Percentiles rank a stretch among this genome's conserved stretches.
phyloP scores from a whole-genome alignment of 2,888 invertebrate genomes.

The Neuroscelio doddi region DNA sequence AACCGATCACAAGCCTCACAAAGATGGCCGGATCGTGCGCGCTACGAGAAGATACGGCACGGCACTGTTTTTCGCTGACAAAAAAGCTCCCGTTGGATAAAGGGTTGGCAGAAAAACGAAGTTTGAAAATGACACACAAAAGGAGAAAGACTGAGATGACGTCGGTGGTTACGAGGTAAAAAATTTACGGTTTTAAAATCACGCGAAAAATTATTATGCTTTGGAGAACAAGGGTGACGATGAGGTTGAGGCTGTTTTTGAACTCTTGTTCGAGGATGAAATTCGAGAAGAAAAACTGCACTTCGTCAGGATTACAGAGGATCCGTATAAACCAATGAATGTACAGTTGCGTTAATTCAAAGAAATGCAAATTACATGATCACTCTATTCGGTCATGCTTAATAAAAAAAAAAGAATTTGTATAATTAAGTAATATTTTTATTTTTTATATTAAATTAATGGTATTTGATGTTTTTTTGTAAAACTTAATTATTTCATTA shows the following conservation, averaged over 20 bases:
- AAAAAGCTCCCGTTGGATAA: constrained; percentile 16
- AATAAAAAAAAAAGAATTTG: too few relatives aligned
- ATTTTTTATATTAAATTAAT: too few relatives aligned
- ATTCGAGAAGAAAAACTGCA: constrained; percentile 5
- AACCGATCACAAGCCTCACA: constrained; percentile 66
- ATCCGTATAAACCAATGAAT: neutral
- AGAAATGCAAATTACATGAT: too few relatives aligned
- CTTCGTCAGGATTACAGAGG: constrained; percentile 18
- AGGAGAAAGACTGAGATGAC: constrained; percentile 27
- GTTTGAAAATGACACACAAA: neutral
- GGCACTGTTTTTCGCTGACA: constrained; percentile 32
- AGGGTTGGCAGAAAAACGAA: neutral
- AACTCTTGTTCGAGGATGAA: constrained; percentile 17
- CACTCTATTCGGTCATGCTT: too few relatives aligned
- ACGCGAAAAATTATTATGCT: constrained; percentile 71
- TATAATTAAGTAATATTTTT: too few relatives aligned
- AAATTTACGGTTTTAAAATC: constrained; percentile 73
- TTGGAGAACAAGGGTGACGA: constrained; percentile 31
- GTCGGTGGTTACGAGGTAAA: constrained; percentile 60
- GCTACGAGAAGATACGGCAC: constrained; percentile 38
- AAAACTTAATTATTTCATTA: too few relatives aligned
- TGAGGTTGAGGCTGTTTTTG: neutral
- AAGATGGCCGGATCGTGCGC: constrained; percentile 26
- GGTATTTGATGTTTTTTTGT: too few relatives aligned
- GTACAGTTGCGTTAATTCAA: neutral